Evolutionary conservation across 2,888 invertebrate genomes (phyloP).

Genomic region (Omphaloscelis lunosa): DNA sequence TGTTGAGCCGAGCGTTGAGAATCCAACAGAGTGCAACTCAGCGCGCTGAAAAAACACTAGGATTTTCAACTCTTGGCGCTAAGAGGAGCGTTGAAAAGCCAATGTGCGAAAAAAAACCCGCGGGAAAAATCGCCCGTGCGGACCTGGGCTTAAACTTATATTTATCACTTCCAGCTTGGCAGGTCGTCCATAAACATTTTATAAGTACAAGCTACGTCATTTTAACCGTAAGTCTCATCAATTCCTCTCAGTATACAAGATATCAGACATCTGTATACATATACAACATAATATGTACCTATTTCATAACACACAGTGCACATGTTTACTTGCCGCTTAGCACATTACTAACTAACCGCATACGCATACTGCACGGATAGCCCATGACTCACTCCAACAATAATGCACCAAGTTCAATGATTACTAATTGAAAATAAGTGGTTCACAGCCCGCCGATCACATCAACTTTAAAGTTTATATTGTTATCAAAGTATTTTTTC

Average conservation of each 20-base stretch:
- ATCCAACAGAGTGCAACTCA: no score
- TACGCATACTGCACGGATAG: conserved; percentile 39
- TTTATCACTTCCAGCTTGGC: neutral
- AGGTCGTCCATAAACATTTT: no score
- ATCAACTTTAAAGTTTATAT: conserved; percentile 40
- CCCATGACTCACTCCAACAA: conserved; percentile 54
- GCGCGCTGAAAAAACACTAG: no score
- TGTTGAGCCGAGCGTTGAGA: no score
- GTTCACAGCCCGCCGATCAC: conserved; percentile 42
- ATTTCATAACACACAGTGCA: conserved; percentile 39
- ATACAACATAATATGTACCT: neutral
- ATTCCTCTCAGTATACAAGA: neutral
- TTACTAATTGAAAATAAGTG: conserved; percentile 57
- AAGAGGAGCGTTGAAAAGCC: no score
- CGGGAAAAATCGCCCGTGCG: no score
- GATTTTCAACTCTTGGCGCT: no score
- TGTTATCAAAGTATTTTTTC: conserved; percentile 23
- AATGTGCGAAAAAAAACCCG: no score
- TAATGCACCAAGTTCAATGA: conserved; percentile 58
- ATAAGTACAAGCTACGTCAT: no score
- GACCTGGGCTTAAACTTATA: neutral
- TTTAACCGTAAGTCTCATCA: conserved; percentile 3
- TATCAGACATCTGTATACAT: neutral
- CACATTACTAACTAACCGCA: conserved; percentile 51
- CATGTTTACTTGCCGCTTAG: conserved; percentile 27